Conservation (phyloP, 2,797 vertebrate genomes). For the Harpia harpyja region DNA sequence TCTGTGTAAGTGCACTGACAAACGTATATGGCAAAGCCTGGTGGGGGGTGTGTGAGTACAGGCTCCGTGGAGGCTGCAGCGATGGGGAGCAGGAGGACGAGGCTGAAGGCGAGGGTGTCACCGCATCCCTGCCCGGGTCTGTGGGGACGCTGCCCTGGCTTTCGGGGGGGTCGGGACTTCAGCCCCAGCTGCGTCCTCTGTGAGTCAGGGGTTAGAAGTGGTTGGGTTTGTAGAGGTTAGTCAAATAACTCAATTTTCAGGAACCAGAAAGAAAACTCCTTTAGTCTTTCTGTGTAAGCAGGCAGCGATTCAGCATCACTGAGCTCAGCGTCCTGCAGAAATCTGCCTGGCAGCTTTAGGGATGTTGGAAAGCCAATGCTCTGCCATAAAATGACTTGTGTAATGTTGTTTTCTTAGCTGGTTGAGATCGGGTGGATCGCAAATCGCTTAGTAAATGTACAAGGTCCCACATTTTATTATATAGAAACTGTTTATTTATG, state of each 20-base stretch:
- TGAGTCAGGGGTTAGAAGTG: accelerated
- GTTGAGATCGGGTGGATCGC: neutral
- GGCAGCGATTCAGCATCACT: neutral
- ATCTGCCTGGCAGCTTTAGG: neutral
- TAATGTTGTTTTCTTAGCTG: neutral
- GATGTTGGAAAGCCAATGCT: neutral
- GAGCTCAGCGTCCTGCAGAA: neutral
- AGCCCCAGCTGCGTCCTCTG: accelerated
- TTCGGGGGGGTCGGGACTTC: too few species aligned
- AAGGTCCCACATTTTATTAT: neutral
- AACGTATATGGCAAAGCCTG: accelerated
- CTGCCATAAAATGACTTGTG: accelerated
- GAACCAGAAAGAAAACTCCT: neutral
- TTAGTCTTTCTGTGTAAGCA: too few species aligned
- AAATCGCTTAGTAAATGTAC: neutral
- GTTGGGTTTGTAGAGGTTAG: neutral
- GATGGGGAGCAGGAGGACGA: neutral
- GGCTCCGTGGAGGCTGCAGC: neutral
- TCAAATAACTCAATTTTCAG: neutral
- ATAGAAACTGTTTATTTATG: neutral
- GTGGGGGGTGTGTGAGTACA: too few species aligned
- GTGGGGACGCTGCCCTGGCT: neutral
- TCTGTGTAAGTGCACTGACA: accelerated
- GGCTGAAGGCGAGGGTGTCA: neutral
- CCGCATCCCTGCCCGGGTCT: accelerated